Evolutionary conservation across 1,140 invertebrate species (phyloP).

Genomic region (Anoplophora glabripennis): DNA sequence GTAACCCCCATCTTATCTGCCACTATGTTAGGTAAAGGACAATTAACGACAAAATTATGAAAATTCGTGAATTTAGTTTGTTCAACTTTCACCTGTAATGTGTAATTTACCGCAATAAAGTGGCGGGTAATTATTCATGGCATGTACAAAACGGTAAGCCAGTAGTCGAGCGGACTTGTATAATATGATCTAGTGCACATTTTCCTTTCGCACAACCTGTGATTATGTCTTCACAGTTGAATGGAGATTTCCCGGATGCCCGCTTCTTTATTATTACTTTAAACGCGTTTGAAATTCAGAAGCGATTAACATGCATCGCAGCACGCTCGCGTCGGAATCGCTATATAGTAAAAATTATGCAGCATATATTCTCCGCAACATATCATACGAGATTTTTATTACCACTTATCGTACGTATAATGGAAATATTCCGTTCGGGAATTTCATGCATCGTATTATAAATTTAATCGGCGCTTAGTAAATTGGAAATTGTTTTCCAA

Average conservation of each 20-base stretch:
- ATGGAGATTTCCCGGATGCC: slow-evolving; percentile 25
- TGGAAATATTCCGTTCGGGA: too few species aligned
- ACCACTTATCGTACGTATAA: slow-evolving; percentile 1
- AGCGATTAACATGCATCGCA: slow-evolving; percentile 24
- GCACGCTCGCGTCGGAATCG: slow-evolving; percentile 11
- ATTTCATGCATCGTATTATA: too few species aligned
- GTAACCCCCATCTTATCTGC: too few species aligned
- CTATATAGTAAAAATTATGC: slow-evolving; percentile 2
- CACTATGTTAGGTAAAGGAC: too few species aligned
- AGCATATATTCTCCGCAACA: background rate
- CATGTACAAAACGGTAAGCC: slow-evolving; percentile 10
- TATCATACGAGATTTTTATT: slow-evolving; percentile 11
- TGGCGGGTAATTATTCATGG: slow-evolving; percentile 9
- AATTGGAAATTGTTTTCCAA: too few species aligned
- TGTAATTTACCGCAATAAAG: background rate
- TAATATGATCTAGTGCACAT: slow-evolving; percentile 23
- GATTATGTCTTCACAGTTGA: slow-evolving; percentile 28
- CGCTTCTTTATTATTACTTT: slow-evolving; percentile 21
- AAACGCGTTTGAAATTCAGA: slow-evolving; percentile 25
- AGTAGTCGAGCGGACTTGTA: slow-evolving; percentile 14
- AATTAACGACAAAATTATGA: too few species aligned
- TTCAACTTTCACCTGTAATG: too few species aligned
- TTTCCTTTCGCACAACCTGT: slow-evolving; percentile 19
- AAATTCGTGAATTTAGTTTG: too few species aligned
- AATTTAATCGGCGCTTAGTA: too few species aligned